These are phyloP conservation scores for Strigamia crassipes DNA, from an alignment of 2,888 invertebrate genomes.

Conservation along the genomic window DNA sequence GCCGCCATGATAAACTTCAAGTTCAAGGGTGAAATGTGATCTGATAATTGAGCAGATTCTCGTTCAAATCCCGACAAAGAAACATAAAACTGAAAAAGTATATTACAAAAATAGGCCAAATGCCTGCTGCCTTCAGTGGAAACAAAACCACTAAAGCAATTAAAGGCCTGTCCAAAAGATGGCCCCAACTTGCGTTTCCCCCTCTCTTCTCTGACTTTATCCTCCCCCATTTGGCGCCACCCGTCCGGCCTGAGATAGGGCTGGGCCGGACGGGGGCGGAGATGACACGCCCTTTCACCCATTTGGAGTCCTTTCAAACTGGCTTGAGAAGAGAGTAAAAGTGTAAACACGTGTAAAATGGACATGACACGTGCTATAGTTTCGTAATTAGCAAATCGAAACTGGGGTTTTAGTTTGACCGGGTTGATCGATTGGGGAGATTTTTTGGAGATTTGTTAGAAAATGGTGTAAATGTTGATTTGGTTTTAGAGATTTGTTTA, in stretches of 20 bases:
- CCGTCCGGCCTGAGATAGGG: constrained; percentile 7
- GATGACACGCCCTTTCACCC: constrained; percentile 29
- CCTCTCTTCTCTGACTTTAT: background rate
- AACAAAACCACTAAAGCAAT: constrained; percentile 9
- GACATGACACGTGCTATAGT: background rate
- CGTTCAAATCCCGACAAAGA: background rate
- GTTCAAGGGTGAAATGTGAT: constrained; percentile 7
- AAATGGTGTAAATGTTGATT: no score
- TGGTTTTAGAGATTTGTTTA: no score
- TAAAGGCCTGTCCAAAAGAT: background rate
- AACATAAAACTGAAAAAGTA: background rate
- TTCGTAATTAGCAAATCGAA: background rate
- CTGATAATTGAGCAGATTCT: constrained; percentile 6
- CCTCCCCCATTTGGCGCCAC: constrained; percentile 6
- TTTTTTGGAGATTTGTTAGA: no score
- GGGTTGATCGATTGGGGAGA: no score
- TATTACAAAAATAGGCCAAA: constrained; percentile 25
- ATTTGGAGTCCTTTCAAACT: background rate
- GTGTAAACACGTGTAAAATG: background rate
- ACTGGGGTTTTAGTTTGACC: background rate
- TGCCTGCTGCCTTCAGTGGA: background rate
- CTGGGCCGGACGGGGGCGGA: constrained; percentile 21
- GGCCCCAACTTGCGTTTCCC: background rate
- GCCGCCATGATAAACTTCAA: constrained; percentile 27
- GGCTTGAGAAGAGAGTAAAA: background rate